Conservation (phyloP, 2,113 vertebrate species). For the Lophotis ruficrista region DNA sequence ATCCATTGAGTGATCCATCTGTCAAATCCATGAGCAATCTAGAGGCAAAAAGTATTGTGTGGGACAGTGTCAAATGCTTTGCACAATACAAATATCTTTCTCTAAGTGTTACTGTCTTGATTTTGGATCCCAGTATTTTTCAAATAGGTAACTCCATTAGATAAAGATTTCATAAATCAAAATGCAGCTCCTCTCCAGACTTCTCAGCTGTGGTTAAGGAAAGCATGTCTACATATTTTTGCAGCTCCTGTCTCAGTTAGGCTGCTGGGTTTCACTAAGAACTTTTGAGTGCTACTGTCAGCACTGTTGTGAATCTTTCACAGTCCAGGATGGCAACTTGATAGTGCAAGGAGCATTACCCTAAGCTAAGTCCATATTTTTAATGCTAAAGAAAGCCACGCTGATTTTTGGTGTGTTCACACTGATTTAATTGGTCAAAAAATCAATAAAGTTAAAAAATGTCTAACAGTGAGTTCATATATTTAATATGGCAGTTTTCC, state of each 20-base stretch:
- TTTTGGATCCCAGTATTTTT: neutral
- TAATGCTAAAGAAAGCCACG: neutral
- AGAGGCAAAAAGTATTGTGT: too few relatives aligned
- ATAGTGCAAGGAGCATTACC: neutral
- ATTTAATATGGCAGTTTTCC: neutral
- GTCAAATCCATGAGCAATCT: too few relatives aligned
- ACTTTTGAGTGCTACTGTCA: neutral
- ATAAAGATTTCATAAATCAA: neutral
- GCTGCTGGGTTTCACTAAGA: neutral
- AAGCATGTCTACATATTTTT: neutral
- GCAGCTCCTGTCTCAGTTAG: neutral
- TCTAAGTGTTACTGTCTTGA: neutral
- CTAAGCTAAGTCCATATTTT: neutral
- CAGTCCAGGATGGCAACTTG: neutral
- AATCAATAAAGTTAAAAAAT: neutral
- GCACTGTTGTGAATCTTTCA: neutral
- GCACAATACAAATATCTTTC: neutral
- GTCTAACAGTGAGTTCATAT: neutral
- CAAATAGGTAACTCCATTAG: neutral
- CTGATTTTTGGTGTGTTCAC: neutral
- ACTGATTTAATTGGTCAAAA: neutral
- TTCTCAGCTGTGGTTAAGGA: neutral
- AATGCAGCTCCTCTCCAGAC: neutral
- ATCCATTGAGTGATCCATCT: too few relatives aligned
- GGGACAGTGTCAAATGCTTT: too few relatives aligned